Base-by-base conservation (phyloP, 2,113 vertebrate species). In the Pongo pygmaeus region DNA sequence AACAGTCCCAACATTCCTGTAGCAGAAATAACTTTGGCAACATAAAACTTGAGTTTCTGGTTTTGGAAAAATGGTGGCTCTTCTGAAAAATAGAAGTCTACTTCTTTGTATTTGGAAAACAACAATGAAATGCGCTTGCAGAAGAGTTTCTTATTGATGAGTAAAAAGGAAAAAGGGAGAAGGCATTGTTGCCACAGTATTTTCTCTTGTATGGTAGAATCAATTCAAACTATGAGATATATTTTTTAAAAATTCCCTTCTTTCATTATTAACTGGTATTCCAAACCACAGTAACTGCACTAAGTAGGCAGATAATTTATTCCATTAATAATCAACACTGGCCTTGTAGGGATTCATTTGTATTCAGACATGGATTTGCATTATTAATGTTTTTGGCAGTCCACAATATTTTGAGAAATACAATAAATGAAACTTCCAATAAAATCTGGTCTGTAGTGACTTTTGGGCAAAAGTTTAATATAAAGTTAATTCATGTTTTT, bases 301-400 rank as follows among this genome's bases (percentile, higher is more conserved):
- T 87, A 84, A 96, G 61, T 55, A 88, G 87, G 81, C 72, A 98
- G 46, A 97, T 75, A 98, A 98, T 97, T 97, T 98, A 98, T 97
- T 94, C 72, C 70, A 98, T 94, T 98, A 98, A 98, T 95, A 98
- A 97, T 86, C 81, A 98, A 93, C 98, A 96, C 23, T 55, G 85
- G 69, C 74, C 94, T 97, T 92, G 77, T 83, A 92, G 97, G 94
- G 46, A 96, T 93, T 87, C 97, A 91, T 94, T 96, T 40, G 35
- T 96, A 97, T 85, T 87, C 89, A 98, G 80, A 94, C 35, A 95
- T 80, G 98, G 80, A 43, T 97, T 88, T 93, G 50, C 10, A 81
- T 95, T 98, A 96, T 97, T 98, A 93, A 93, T 50, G 81, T 61
- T 93, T 48, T 8, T 97, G 93, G 89, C 48, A 77, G 84, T 96